phyloP scores from a whole-genome alignment of 2,113 vertebrate genomes.

The Cairina moschata region DNA sequence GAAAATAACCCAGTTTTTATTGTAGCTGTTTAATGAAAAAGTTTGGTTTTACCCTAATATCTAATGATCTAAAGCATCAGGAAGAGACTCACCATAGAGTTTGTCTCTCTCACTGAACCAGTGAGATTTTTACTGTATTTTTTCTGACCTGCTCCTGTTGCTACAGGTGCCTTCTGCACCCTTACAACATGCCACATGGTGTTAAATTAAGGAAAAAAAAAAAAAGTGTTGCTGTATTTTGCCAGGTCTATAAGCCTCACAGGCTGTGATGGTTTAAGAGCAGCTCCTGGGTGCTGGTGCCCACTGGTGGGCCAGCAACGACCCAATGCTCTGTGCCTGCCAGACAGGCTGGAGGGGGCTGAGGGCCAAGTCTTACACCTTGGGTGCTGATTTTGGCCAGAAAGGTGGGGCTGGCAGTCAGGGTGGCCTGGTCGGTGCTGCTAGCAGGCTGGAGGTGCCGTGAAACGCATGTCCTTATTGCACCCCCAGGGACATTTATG shows the following conservation, averaged over 20 bases:
- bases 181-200: background rate
- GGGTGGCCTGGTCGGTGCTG: background rate
- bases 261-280: background rate
- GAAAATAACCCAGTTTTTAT: background rate
- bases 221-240: background rate
- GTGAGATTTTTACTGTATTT: constrained; percentile 17
- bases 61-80: background rate
- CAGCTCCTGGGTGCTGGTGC: background rate
- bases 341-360: fast-evolving
- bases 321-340: fast-evolving
- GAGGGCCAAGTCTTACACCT: fast-evolving
- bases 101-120: constrained; percentile 29
- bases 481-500: background rate
- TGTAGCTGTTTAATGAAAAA: constrained; percentile 10
- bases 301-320: fast-evolving
- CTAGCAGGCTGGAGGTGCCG: background rate
- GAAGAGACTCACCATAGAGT: background rate
- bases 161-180: background rate
- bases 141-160: background rate
- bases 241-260: background rate
- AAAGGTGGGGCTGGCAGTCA: too few species aligned
- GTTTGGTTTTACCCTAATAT: background rate
- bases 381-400: background rate
- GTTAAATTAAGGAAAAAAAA: background rate
- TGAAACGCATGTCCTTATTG: background rate